Percentiles rank a stretch among this genome's conserved stretches.
Evolutionary conservation across 2,888 invertebrate genomes (phyloP).

Genomic region (Graphium colonna): DNA sequence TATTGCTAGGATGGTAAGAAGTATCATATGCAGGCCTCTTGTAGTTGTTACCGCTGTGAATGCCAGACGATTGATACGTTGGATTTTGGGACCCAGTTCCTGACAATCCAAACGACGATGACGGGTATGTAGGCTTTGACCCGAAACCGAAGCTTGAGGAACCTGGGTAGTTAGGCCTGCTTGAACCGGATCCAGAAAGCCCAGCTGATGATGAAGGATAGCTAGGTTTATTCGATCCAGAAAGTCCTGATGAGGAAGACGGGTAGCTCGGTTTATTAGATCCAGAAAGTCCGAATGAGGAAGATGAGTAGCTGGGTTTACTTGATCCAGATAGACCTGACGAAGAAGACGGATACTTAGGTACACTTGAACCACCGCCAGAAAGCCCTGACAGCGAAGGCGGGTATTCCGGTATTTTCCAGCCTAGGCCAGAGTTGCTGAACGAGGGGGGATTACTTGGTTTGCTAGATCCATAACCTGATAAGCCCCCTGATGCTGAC

Average conservation of each 20-base stretch:
- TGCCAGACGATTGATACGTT: not conserved
- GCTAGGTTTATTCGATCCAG: slow-evolving; percentile 12
- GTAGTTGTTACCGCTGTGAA: slow-evolving; percentile 13
- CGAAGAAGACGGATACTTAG: slow-evolving; percentile 26
- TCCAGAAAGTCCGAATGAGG: slow-evolving; percentile 32
- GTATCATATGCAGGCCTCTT: slow-evolving; percentile 23
- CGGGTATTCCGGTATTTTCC: slow-evolving; percentile 17
- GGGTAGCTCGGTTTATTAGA: slow-evolving; percentile 12
- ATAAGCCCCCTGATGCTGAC: slow-evolving; percentile 31
- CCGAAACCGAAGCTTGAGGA: slow-evolving; percentile 2
- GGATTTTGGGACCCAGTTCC: slow-evolving; percentile 25
- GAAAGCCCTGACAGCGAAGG: slow-evolving; percentile 25
- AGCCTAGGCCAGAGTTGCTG: slow-evolving; percentile 1
- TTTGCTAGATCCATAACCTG: slow-evolving; percentile 26
- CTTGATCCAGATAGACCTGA: slow-evolving; percentile 31
- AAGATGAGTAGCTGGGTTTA: slow-evolving; percentile 30
- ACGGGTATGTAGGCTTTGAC: slow-evolving; percentile 19
- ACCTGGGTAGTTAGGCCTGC: slow-evolving; percentile 14
- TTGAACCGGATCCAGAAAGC: slow-evolving; percentile 23
- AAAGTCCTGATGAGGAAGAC: slow-evolving; percentile 8
- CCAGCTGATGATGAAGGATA: slow-evolving; percentile 27
- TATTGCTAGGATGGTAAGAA: slow-evolving; percentile 25
- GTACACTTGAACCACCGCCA: slow-evolving; percentile 24
- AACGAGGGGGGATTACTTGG: slow-evolving; percentile 2
- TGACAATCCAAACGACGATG: slow-evolving; percentile 23